Evolutionary conservation across 2,888 invertebrate genomes (phyloP).

Genomic region (Euzetes globulus): DNA sequence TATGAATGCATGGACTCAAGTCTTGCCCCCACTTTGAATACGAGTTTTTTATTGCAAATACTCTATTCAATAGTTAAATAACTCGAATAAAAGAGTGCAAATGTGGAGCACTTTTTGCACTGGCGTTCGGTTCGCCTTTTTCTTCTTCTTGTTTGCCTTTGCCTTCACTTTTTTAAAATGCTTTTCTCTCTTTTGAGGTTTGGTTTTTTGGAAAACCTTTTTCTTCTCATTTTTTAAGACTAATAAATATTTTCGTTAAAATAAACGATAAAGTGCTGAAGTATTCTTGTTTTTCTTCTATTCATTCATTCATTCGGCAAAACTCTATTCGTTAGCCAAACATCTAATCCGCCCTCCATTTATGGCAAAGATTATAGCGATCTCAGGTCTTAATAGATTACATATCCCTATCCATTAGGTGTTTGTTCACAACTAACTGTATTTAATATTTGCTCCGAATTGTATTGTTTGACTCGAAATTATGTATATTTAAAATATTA

Average conservation of each 20-base stretch:
- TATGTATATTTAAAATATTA: not conserved
- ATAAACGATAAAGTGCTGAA: not conserved
- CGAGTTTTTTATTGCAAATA: not conserved
- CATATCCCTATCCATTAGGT: not conserved
- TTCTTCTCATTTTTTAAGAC: not conserved
- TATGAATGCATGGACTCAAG: not conserved
- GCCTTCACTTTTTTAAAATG: not conserved
- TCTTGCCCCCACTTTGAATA: conserved; percentile 1
- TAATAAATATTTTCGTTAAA: not conserved
- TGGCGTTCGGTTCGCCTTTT: not conserved
- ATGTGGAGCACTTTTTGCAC: conserved; percentile 1
- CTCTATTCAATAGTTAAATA: not conserved
- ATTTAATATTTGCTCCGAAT: not conserved
- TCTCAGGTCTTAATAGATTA: not conserved
- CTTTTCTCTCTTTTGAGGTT: not conserved
- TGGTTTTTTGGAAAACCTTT: not conserved
- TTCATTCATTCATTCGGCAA: too few relatives aligned
- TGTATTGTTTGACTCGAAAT: not conserved
- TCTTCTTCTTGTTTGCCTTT: not conserved
- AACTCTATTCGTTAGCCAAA: too few relatives aligned
- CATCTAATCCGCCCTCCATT: conserved; percentile 5
- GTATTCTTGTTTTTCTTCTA: not conserved
- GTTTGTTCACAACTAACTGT: conserved; percentile 5
- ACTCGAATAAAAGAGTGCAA: not conserved
- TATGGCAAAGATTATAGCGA: not conserved